These are phyloP conservation scores for Tetrao urogallus DNA, from an alignment of 2,113 vertebrate species.

Conservation along the genomic window DNA sequence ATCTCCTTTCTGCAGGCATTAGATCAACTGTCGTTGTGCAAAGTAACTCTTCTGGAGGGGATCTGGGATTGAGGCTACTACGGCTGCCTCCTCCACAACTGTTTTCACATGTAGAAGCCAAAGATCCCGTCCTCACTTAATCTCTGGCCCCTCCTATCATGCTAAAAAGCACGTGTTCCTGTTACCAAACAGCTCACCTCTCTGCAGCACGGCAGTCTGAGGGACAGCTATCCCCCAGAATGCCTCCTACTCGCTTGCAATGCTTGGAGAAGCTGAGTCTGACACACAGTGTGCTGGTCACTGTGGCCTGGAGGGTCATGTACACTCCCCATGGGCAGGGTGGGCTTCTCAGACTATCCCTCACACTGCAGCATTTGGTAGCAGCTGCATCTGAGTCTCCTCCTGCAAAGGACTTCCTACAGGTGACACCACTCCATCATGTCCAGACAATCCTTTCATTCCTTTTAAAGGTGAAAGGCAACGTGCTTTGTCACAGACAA, in stretches of 20 bases:
- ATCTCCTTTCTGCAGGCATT: accelerated
- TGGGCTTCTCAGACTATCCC: not conserved
- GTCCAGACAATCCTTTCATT: not conserved
- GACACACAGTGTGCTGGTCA: not conserved
- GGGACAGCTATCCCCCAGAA: not conserved
- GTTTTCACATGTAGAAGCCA: not conserved
- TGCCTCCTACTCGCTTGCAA: accelerated
- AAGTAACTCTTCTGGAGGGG: not conserved
- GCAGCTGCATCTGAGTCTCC: not conserved
- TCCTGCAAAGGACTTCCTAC: not conserved
- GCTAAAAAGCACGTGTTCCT: not conserved
- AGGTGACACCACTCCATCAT: not conserved
- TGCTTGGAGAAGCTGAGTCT: not conserved
- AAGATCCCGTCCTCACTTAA: not conserved
- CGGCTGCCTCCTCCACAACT: not conserved
- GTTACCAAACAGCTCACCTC: not conserved
- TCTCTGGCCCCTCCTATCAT: not conserved
- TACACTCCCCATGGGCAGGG: too few relatives aligned
- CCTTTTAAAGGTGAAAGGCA: not conserved
- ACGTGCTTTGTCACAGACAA: not conserved
- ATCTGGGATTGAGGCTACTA: not conserved
- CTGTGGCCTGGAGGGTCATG: too few relatives aligned
- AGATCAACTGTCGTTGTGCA: too few relatives aligned
- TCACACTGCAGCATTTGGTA: accelerated
- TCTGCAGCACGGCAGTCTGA: accelerated